phyloP scores from a whole-genome alignment of 1,140 invertebrate genomes.

The Zophobas atratus region DNA sequence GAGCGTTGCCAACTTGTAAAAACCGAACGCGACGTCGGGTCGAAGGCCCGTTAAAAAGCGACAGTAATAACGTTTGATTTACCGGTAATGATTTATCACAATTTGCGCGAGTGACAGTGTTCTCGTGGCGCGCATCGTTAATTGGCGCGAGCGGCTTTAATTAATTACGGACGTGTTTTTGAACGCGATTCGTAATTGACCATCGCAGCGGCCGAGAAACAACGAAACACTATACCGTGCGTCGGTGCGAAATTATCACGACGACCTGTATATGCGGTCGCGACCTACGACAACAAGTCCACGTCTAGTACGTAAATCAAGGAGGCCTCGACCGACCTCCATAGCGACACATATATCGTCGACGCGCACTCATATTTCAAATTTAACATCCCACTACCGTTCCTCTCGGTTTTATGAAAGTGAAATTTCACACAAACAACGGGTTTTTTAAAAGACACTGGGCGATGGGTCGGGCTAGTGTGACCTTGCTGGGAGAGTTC shows the following conservation, averaged over 20 bases:
- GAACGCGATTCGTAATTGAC: slow-evolving; percentile 61
- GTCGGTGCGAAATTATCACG: slow-evolving; percentile 1
- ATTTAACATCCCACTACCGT: slow-evolving; percentile 45
- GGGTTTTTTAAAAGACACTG: slow-evolving; percentile 7
- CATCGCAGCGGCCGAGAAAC: slow-evolving; percentile 19
- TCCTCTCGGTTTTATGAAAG: slow-evolving; percentile 23
- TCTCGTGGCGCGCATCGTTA: slow-evolving; percentile 60
- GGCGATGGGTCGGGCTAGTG: background rate
- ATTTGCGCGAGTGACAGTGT: slow-evolving; percentile 60
- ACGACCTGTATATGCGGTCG: background rate
- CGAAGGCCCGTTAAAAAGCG: slow-evolving; percentile 26
- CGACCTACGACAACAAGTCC: slow-evolving; percentile 44
- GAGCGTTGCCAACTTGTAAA: slow-evolving; percentile 16
- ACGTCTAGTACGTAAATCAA: slow-evolving; percentile 50
- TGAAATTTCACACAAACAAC: slow-evolving; percentile 36
- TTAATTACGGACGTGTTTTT: slow-evolving; percentile 63
- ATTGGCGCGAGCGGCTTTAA: slow-evolving; percentile 60
- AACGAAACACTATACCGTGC: background rate
- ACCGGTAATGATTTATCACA: slow-evolving; percentile 62
- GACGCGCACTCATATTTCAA: slow-evolving; percentile 46
- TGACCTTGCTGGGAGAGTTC: slow-evolving; percentile 19
- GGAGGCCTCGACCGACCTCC: slow-evolving; percentile 44
- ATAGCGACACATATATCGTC: slow-evolving; percentile 43
- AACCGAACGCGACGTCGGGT: slow-evolving; percentile 1
- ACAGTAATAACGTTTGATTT: slow-evolving; percentile 57